Evolutionary conservation across 92 coral and sea anemone species (phyloP), one percentile per base, ranked within the genome.

Genomic region (Umimayanthus chanpuru): DNA sequence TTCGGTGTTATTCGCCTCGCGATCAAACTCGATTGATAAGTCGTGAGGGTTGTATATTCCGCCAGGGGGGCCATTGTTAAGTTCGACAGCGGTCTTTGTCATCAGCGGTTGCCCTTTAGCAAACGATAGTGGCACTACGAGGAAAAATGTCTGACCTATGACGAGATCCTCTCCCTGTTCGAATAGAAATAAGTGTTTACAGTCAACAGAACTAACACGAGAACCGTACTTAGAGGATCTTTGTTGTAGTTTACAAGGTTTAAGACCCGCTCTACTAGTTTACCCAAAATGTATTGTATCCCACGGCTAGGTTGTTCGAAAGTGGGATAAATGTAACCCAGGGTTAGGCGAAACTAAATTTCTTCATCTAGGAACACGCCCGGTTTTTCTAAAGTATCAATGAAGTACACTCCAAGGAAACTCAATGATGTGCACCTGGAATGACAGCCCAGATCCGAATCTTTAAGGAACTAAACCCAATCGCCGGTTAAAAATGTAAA

Each of bases 61-160:
- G 16, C 96, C 98, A 1, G 99, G 98, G 25, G 99, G 99, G 29
- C 99, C 99, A 80, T 91, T 93, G 85, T 97, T 97, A 4, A 94
- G 88, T 56, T 91, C 96, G 74, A 95, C 89, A 12, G 99, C 98
- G 74, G 91, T 86, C 36, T 92, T 90, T 4, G 92, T 56, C 75
- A 87, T 85, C 47, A 91, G 77, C 16, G 95, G 87, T 41, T 85
- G 71, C n/a, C 97, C 97, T 58, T 93, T 85, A 21, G 89, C 66
- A 82, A 91, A 91, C 61, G 94, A 89, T 40, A 97, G 74, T 6
- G 99, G 99, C 23, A 92, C 88, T 26, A 97, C 93, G 7, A 94
- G 90, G 76, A 97, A 97, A 64, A 76, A 93, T 5, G 98, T 97
- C 72, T 97, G 97, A 9, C 93, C 91, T 32, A 91, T 88, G 85